phyloP scores from a whole-genome alignment of 1,140 invertebrate species.

The Drosophila baimaii region DNA sequence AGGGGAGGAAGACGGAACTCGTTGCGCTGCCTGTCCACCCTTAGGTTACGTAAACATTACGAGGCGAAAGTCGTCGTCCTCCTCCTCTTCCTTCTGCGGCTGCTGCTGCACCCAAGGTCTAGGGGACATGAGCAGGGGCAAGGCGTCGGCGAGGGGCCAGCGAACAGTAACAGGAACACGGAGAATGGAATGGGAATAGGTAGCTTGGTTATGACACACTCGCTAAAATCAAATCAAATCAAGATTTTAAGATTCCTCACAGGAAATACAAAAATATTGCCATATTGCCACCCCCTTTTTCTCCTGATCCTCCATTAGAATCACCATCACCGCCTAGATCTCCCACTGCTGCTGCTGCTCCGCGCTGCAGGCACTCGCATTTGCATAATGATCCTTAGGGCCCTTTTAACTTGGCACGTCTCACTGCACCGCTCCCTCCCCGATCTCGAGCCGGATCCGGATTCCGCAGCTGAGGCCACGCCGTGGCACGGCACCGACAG shows the following conservation, averaged over 20 bases:
- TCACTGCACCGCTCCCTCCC: slow-evolving; percentile 51
- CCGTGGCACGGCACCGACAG: slow-evolving; percentile 49
- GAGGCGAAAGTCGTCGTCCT: slow-evolving; percentile 7
- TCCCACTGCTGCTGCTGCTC: background rate
- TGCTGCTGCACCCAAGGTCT: background rate
- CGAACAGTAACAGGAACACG: background rate
- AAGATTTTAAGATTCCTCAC: background rate
- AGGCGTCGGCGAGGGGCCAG: background rate
- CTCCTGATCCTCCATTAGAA: background rate
- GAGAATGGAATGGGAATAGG: no score
- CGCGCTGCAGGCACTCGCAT: slow-evolving; percentile 17
- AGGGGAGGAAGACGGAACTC: background rate
- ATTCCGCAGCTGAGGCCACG: slow-evolving; percentile 21
- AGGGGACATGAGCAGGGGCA: slow-evolving; percentile 3
- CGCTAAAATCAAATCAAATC: background rate
- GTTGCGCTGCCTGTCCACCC: slow-evolving; percentile 29
- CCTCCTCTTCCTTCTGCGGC: background rate
- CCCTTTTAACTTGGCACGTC: slow-evolving; percentile 75
- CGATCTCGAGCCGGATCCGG: slow-evolving; percentile 1
- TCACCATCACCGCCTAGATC: background rate
- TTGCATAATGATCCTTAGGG: slow-evolving; percentile 62
- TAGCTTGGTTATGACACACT: slow-evolving; percentile 12
- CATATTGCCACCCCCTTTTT: background rate
- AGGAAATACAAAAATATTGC: background rate
- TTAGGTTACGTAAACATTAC: slow-evolving; percentile 14